Evolutionary conservation across 2,113 vertebrate species (phyloP).

Genomic region (Gallinago media): DNA sequence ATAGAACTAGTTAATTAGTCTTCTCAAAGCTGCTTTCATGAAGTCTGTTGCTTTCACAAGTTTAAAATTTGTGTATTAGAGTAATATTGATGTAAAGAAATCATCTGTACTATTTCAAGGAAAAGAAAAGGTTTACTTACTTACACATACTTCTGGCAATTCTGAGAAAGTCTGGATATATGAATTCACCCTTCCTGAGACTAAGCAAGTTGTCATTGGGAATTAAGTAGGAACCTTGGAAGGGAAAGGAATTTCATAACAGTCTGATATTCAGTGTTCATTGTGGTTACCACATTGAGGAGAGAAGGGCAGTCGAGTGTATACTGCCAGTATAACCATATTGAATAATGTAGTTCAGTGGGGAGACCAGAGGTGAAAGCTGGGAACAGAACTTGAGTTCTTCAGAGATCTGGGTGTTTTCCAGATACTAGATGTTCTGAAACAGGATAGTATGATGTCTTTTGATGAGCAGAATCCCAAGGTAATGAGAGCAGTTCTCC

Average conservation of each 20-base stretch:
- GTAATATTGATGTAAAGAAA: background rate
- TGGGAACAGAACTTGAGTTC: background rate
- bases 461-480: background rate
- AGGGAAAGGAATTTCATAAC: background rate
- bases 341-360: background rate
- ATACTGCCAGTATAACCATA: background rate
- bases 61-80: background rate
- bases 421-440: background rate
- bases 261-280: background rate
- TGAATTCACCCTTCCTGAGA: background rate
- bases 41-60: background rate
- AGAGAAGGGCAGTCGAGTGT: background rate
- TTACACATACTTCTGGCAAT: background rate
- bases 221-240: background rate
- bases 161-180: background rate
- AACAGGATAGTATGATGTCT: background rate
- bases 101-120: background rate
- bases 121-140: background rate
- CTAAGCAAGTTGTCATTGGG: background rate
- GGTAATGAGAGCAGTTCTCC: background rate
- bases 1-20: conserved; percentile 26
- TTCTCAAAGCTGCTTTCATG: background rate
- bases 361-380: background rate
- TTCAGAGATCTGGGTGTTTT: background rate
- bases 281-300: background rate